phyloP scores from a whole-genome alignment of 2,888 invertebrate species.

The Polydrusus pterygomalis region DNA sequence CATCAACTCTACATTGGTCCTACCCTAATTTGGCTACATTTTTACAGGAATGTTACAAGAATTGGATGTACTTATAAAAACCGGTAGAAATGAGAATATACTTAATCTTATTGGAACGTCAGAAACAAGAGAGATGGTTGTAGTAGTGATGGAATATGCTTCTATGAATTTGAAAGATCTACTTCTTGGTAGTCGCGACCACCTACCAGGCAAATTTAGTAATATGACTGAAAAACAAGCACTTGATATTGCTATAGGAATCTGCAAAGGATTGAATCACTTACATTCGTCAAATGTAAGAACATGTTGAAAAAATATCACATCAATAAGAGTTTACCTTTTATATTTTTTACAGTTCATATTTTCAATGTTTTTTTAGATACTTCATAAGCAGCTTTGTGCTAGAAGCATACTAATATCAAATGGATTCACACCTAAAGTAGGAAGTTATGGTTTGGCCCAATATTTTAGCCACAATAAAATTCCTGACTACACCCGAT shows the following conservation, averaged over 20 bases:
- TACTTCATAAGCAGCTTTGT: conserved; percentile 84
- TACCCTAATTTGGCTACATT: neutral
- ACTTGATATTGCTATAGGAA: conserved; percentile 79
- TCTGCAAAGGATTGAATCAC: conserved; percentile 84
- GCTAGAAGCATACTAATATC: conserved; percentile 82
- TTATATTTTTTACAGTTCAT: neutral
- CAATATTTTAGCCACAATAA: conserved; percentile 79
- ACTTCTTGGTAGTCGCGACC: conserved; percentile 78
- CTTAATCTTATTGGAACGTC: conserved; percentile 86
- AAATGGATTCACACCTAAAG: conserved; percentile 80
- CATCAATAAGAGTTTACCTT: too few species aligned
- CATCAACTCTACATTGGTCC: too few species aligned
- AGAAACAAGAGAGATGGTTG: conserved; percentile 84
- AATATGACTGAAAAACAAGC: conserved; percentile 78
- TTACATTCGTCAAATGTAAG: conserved; percentile 77
- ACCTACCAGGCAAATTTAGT: conserved; percentile 72
- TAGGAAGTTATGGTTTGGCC: conserved; percentile 84
- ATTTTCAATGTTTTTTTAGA: conserved; percentile 66
- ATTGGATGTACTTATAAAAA: conserved; percentile 81
- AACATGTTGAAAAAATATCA: too few species aligned
- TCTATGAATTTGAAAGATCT: conserved; percentile 82
- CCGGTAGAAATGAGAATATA: conserved; percentile 82
- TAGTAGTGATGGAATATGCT: conserved; percentile 83
- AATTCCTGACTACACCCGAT: conserved; percentile 84
- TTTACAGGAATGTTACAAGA: conserved; percentile 77